Percentiles rank a stretch among this genome's conserved stretches.
These are phyloP conservation scores for Agelastica alni DNA, from an alignment of 2,888 invertebrate genomes.

Conservation along the genomic window DNA sequence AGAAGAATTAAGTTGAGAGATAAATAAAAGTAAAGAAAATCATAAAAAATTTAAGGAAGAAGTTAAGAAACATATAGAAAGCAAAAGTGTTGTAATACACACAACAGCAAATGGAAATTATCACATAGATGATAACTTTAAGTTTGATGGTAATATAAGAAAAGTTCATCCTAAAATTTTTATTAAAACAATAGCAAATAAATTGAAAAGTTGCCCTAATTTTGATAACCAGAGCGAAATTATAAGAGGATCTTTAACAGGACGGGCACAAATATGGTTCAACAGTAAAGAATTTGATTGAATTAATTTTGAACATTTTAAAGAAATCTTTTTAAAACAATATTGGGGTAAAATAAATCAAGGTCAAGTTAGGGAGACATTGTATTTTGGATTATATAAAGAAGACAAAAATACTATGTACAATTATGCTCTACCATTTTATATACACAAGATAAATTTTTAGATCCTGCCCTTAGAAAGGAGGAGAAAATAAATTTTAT, in stretches of 20 bases:
- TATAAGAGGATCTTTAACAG: too few relatives aligned
- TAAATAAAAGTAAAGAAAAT: too few relatives aligned
- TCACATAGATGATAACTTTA: neutral
- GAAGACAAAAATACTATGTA: neutral
- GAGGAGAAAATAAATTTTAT: too few relatives aligned
- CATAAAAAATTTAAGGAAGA: too few relatives aligned
- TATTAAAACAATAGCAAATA: neutral
- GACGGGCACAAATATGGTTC: neutral
- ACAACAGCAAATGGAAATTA: too few relatives aligned
- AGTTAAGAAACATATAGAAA: too few relatives aligned
- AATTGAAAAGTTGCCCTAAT: neutral
- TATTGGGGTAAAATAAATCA: neutral
- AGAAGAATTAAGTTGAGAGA: too few relatives aligned
- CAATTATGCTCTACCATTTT: neutral
- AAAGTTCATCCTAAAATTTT: too few relatives aligned
- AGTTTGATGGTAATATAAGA: neutral
- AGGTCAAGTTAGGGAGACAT: neutral
- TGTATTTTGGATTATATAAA: neutral
- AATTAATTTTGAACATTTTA: neutral
- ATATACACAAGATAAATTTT: neutral
- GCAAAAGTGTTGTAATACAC: too few relatives aligned
- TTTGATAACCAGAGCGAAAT: neutral
- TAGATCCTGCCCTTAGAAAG: neutral
- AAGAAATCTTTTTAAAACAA: neutral
- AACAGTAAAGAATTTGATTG: neutral